phyloP scores from a whole-genome alignment of 2,113 vertebrate genomes.

The Erythrolamprus reginae region DNA sequence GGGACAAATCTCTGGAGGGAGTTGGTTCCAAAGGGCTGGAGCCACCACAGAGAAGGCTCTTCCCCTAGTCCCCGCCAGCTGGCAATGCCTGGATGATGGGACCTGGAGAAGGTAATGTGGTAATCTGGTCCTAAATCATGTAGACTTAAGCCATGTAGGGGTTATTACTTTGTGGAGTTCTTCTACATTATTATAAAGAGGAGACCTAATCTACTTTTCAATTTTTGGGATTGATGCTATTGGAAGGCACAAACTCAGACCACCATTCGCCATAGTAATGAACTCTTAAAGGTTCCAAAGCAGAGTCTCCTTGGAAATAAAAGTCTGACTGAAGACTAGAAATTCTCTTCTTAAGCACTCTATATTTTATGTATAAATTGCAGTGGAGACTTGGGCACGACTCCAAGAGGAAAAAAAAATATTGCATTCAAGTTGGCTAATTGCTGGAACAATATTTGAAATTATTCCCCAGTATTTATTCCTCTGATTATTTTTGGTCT shows the following conservation, averaged over 20 bases:
- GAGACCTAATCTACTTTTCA: background rate
- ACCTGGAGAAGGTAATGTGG: no score
- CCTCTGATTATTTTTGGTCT: background rate
- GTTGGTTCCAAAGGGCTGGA: no score
- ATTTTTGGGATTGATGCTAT: background rate
- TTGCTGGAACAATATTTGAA: background rate
- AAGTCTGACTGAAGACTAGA: background rate
- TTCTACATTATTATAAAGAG: background rate
- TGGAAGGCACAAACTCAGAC: background rate
- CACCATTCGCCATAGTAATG: background rate
- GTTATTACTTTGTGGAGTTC: background rate
- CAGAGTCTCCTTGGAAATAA: background rate
- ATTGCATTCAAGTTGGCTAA: background rate
- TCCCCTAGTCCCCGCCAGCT: no score
- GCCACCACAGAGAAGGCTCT: no score
- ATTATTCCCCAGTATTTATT: background rate
- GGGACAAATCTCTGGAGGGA: no score
- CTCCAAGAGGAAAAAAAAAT: background rate
- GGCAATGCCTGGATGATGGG: no score
- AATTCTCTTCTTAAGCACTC: background rate
- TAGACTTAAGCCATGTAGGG: no score
- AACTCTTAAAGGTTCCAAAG: background rate
- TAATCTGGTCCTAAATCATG: no score
- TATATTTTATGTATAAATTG: background rate
- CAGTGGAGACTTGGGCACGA: background rate